Percentiles rank a stretch among this genome's conserved stretches.
phyloP scores from a whole-genome alignment of 2,797 vertebrate genomes.

The Perodicticus potto region DNA sequence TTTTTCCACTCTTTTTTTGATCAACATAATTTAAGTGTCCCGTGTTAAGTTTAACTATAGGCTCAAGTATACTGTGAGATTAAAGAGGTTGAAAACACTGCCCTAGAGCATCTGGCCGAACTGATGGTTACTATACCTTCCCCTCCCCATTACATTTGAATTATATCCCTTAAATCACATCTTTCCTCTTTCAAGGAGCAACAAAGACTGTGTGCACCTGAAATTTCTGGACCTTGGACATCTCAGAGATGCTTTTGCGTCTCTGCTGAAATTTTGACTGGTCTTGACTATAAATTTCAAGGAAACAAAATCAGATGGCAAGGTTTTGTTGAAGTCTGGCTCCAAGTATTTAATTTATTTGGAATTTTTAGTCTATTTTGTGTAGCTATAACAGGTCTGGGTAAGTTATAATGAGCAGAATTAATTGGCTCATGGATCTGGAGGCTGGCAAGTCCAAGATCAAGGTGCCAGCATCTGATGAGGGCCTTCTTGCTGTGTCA shows the following conservation, averaged over 20 bases:
- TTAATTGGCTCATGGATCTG: not conserved
- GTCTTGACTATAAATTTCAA: not conserved
- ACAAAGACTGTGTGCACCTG: no score
- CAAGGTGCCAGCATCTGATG: not conserved
- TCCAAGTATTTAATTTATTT: not conserved
- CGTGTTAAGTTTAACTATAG: no score
- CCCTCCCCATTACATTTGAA: not conserved
- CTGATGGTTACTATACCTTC: not conserved
- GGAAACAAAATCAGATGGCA: not conserved
- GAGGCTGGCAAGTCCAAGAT: not conserved
- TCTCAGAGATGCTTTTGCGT: not conserved
- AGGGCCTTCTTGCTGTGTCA: not conserved
- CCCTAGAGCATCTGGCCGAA: not conserved
- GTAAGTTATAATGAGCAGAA: not conserved
- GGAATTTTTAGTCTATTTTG: not conserved
- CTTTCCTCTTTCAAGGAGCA: not conserved
- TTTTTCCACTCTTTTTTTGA: no score
- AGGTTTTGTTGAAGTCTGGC: not conserved
- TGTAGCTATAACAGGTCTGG: not conserved
- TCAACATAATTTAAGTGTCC: no score
- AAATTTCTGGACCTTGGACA: not conserved
- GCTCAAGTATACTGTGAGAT: no score
- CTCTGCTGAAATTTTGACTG: not conserved
- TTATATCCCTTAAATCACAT: not conserved
- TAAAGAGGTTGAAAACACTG: no score